phyloP scores from a whole-genome alignment of 2,888 invertebrate genomes.

The Desoria tigrina region DNA sequence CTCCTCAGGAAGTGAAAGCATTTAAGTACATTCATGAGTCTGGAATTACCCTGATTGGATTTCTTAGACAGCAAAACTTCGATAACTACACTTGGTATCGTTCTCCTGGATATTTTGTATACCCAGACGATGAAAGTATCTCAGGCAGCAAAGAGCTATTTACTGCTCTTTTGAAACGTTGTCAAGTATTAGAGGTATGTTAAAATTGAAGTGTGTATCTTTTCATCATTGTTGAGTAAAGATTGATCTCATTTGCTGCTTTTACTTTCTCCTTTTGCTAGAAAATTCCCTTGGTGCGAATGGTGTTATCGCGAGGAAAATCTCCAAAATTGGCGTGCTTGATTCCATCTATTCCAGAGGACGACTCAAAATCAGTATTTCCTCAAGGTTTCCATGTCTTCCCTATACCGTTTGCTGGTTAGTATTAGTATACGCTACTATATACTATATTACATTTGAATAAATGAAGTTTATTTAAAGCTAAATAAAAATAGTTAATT shows the following conservation, averaged over 20 bases:
- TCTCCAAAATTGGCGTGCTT: slow-evolving; percentile 45
- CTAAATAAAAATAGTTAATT: background rate
- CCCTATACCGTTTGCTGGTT: slow-evolving; percentile 44
- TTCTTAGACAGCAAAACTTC: slow-evolving; percentile 33
- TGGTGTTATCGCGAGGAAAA: slow-evolving; percentile 42
- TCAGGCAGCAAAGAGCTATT: slow-evolving; percentile 48
- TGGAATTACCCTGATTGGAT: slow-evolving; percentile 44
- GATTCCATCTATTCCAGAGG: slow-evolving; percentile 40
- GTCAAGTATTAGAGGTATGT: slow-evolving; percentile 41
- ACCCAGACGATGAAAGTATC: slow-evolving; percentile 50
- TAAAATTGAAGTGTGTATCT: no score
- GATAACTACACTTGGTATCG: slow-evolving; percentile 40
- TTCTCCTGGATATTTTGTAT: slow-evolving; percentile 42
- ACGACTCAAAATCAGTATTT: slow-evolving; percentile 18
- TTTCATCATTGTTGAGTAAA: background rate
- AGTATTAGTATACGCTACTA: background rate
- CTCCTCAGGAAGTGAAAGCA: slow-evolving; percentile 34
- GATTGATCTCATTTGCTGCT: background rate
- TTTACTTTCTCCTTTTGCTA: slow-evolving; percentile 13
- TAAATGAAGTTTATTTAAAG: slow-evolving; percentile 9
- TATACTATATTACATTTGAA: background rate
- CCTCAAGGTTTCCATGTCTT: slow-evolving; percentile 51
- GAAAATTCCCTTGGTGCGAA: slow-evolving; percentile 46
- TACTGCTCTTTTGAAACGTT: slow-evolving; percentile 41
- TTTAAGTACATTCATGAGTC: slow-evolving; percentile 31